phyloP scores from a whole-genome alignment of 2,888 invertebrate genomes.

The Helleia helle region DNA sequence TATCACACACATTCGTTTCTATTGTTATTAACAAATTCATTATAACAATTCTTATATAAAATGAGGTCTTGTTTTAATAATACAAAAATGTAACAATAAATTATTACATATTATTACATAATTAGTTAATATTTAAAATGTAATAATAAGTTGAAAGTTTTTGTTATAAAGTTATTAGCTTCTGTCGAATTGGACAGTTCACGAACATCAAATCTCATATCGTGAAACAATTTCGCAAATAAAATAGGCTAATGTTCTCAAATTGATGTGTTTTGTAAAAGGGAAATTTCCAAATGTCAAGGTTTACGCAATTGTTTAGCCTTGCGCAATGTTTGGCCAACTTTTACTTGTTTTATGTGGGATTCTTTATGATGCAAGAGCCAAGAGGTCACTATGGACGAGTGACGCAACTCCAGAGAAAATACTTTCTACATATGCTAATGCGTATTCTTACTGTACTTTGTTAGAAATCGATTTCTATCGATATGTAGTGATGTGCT shows the following conservation, averaged over 20 bases:
- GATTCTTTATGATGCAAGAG: slow-evolving; percentile 54
- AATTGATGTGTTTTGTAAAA: slow-evolving; percentile 12
- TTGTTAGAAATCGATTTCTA: slow-evolving; percentile 6
- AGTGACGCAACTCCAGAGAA: slow-evolving; percentile 44
- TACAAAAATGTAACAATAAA: no score
- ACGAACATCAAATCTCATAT: background rate
- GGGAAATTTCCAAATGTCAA: slow-evolving; percentile 43
- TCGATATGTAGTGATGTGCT: slow-evolving; percentile 2
- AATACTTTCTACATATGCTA: slow-evolving; percentile 46
- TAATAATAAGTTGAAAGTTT: no score
- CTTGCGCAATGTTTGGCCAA: slow-evolving; percentile 54
- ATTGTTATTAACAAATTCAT: no score
- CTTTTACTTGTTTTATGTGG: slow-evolving; percentile 47
- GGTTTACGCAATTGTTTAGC: slow-evolving; percentile 55
- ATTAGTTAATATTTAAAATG: no score
- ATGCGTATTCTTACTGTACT: slow-evolving; percentile 6
- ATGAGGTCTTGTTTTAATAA: no score
- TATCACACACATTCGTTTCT: no score
- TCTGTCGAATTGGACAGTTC: no score
- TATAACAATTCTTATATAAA: no score
- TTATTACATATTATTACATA: no score
- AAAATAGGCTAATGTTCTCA: slow-evolving; percentile 6
- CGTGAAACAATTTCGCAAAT: slow-evolving; percentile 2
- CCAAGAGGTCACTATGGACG: slow-evolving; percentile 54
- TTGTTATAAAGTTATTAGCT: no score